These are phyloP conservation scores for Enteromius paludinosus DNA, from an alignment of 2,797 vertebrate species.

Conservation along the genomic window DNA sequence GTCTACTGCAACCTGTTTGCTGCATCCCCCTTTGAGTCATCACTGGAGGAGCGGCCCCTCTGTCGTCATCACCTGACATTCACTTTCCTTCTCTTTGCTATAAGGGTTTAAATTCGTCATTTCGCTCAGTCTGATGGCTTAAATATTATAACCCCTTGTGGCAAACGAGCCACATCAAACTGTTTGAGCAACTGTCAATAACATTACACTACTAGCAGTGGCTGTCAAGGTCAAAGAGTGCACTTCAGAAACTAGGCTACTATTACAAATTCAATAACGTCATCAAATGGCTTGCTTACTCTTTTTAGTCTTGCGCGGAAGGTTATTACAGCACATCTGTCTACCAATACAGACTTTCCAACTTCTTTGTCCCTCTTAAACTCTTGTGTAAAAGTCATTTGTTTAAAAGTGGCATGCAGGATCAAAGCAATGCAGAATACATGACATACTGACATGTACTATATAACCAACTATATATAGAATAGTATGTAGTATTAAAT, in stretches of 20 bases:
- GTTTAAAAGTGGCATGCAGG: constrained; percentile 7
- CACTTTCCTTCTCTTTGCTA: constrained; percentile 7
- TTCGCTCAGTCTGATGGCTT: background rate
- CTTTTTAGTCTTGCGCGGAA: background rate
- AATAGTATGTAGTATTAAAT: background rate
- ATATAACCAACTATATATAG: background rate
- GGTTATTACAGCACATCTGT: constrained; percentile 8
- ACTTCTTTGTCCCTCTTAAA: constrained; percentile 17
- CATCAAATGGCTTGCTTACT: background rate
- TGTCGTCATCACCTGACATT: constrained; percentile 49
- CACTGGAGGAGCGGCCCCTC: constrained; percentile 52
- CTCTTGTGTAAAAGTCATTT: constrained; percentile 15
- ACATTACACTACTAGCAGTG: background rate
- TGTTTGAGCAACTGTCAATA: constrained; percentile 1
- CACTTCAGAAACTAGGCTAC: constrained; percentile 50
- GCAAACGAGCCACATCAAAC: background rate
- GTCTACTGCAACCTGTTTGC: constrained; percentile 58
- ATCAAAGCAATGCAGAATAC: background rate
- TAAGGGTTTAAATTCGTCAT: background rate
- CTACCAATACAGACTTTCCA: background rate
- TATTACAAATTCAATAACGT: constrained; percentile 21
- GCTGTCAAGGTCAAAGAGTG: constrained; percentile 44
- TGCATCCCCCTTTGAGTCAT: constrained; percentile 58
- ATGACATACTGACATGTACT: too few relatives aligned
- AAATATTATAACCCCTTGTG: background rate